These are phyloP conservation scores for Sebastiscus albofasciatus DNA, from an alignment of 2,797 vertebrate genomes.

Conservation along the genomic window DNA sequence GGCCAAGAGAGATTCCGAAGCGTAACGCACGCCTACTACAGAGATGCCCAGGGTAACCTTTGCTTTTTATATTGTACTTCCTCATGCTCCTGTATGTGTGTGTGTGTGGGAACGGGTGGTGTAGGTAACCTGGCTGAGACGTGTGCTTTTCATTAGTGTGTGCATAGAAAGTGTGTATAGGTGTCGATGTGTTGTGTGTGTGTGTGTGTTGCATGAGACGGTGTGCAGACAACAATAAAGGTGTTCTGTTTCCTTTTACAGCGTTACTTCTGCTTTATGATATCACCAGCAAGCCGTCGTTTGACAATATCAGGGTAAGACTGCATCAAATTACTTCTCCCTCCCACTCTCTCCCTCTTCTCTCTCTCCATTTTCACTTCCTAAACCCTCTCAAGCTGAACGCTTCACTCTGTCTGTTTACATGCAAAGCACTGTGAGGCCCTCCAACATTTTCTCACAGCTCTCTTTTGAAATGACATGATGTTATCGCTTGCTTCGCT, in stretches of 20 bases:
- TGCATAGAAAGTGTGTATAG: constrained; percentile 12
- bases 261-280: constrained; percentile 97
- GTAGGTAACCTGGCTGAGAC: constrained; percentile 15
- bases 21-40: constrained; percentile 97
- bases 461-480: constrained; percentile 36
- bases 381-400: constrained; percentile 32
- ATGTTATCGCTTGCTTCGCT: constrained; percentile 38
- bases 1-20: constrained; percentile 98
- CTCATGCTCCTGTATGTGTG: constrained; percentile 11
- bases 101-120: background rate
- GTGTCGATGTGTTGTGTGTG: constrained; percentile 29
- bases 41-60: constrained; percentile 94
- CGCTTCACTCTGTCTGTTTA: constrained; percentile 28
- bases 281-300: constrained; percentile 95
- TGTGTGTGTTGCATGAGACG: constrained; percentile 9
- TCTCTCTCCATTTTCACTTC: constrained; percentile 21
- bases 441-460: constrained; percentile 24
- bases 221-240: constrained; percentile 14
- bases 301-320: constrained; percentile 89
- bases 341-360: background rate
- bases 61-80: constrained; percentile 46
- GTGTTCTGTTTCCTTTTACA: constrained; percentile 67
- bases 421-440: constrained; percentile 39
- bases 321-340: background rate
- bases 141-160: constrained; percentile 2